Evolutionary conservation across 2,113 vertebrate genomes (phyloP), one percentile per base, ranked within the genome.

Genomic region (Eudyptes chrysolophus): DNA sequence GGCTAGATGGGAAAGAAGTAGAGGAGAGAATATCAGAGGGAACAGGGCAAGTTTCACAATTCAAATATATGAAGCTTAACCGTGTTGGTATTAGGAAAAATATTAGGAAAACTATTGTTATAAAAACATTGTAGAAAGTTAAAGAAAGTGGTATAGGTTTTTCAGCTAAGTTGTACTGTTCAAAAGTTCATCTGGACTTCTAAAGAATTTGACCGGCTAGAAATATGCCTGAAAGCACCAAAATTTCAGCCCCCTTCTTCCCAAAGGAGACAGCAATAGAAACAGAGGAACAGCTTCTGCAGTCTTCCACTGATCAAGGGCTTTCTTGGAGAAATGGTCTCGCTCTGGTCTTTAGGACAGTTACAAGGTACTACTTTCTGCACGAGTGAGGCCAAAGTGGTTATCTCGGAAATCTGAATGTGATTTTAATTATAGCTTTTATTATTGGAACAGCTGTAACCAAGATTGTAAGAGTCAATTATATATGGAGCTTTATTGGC

Each of bases 391-490:
- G 64, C 86, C 69, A 52, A 58, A 87, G n/a, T 79, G 55, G 81
- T 82, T 97, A 91, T 96, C 91, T 84, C 6, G 1, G 54, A 94
- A 87, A 92, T 89, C 89, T 82, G 92, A 94, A 97, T 91, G 84
- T 96, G 95, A 96, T 96, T 97, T 96, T 95, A 96, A 97, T 97
- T 97, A 95, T 6, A 90, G 52, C 58, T 96, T 95, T 94, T 92
- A 94, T 93, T 90, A 96, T 93, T 95, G 92, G 40, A 89, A 91
- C 94, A 91, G 74, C 94, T 96, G 92, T 96, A 96, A 93, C 80
- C 89, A 89, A 75, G 96, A 91, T 93, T 81, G 84, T 94, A 96
- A 94, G 66, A 84, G 96, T 90, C 94, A 96, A 95, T 97, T 97
- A 92, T 94, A 79, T 79, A 52, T 69, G 77, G 62, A 69, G 70